These are phyloP conservation scores for Polydrusus tereticollis DNA, from an alignment of 2,888 invertebrate genomes.

Conservation along the genomic window DNA sequence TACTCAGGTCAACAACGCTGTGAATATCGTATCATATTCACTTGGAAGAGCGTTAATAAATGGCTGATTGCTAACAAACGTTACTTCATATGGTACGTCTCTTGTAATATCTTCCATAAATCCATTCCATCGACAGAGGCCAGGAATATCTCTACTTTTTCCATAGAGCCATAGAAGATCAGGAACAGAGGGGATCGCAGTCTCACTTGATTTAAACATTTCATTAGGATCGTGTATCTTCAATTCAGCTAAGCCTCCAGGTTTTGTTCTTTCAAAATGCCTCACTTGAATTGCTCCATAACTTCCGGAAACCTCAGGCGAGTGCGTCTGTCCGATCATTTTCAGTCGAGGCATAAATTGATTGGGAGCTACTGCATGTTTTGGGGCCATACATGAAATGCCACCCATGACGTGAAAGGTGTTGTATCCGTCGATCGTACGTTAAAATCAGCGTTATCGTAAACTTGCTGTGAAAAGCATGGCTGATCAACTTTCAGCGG, in stretches of 20 bases:
- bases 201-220: too few species aligned
- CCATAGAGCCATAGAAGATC: constrained; percentile 46
- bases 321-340: not conserved
- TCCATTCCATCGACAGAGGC: constrained; percentile 47
- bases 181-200: too few species aligned
- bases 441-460: constrained; percentile 34
- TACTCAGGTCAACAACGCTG: constrained; percentile 51
- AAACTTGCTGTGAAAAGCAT: constrained; percentile 13
- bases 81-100: too few species aligned
- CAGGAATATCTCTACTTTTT: constrained; percentile 24
- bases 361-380: not conserved
- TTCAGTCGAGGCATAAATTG: not conserved
- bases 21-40: constrained; percentile 57
- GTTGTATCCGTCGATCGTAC: constrained; percentile 19
- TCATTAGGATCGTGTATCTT: not conserved
- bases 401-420: constrained; percentile 34
- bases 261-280: constrained; percentile 48
- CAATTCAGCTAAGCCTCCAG: constrained; percentile 36
- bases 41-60: constrained; percentile 60
- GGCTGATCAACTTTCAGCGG: not conserved
- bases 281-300: not conserved
- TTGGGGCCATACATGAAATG: constrained; percentile 24
- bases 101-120: constrained; percentile 42
- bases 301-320: not conserved
- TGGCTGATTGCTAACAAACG: too few species aligned